A percentile compares a stretch with the other conserved stretches of the same genome.
These are phyloP conservation scores for Oreochromis spilurus DNA, from an alignment of 2,113 vertebrate genomes.

Conservation along the genomic window DNA sequence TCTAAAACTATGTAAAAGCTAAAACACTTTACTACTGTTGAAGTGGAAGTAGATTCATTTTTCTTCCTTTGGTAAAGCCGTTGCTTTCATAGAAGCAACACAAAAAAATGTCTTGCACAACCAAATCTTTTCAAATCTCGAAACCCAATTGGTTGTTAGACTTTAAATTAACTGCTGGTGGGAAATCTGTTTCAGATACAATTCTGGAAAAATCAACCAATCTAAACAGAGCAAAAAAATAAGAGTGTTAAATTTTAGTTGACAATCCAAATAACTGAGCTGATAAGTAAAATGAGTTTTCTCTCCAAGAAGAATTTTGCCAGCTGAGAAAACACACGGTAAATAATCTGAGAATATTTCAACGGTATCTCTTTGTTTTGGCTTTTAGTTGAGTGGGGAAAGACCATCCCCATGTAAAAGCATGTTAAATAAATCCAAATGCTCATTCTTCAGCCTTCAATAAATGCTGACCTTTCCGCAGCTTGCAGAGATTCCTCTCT, in stretches of 20 bases:
- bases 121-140: background rate
- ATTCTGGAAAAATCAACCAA: background rate
- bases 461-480: background rate
- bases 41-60: background rate
- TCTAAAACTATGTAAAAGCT: background rate
- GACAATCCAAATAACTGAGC: conserved; percentile 29
- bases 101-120: conserved; percentile 1
- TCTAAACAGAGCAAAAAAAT: background rate
- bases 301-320: background rate
- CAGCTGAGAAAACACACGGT: conserved; percentile 36
- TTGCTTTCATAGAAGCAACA: background rate
- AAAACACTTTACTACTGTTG: background rate
- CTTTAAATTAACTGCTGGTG: background rate
- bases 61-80: background rate
- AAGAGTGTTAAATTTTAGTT: background rate
- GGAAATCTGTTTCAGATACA: background rate
- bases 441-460: background rate
- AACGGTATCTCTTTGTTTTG: conserved; percentile 4
- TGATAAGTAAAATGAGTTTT: conserved; percentile 12
- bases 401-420: conserved; percentile 9
- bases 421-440: conserved; percentile 25
- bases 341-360: conserved; percentile 11
- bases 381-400: background rate
- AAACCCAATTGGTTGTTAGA: background rate
- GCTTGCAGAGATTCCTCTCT: background rate